Evolutionary conservation across 2,888 invertebrate genomes (phyloP).

Genomic region (Plagiodera versicolora): DNA sequence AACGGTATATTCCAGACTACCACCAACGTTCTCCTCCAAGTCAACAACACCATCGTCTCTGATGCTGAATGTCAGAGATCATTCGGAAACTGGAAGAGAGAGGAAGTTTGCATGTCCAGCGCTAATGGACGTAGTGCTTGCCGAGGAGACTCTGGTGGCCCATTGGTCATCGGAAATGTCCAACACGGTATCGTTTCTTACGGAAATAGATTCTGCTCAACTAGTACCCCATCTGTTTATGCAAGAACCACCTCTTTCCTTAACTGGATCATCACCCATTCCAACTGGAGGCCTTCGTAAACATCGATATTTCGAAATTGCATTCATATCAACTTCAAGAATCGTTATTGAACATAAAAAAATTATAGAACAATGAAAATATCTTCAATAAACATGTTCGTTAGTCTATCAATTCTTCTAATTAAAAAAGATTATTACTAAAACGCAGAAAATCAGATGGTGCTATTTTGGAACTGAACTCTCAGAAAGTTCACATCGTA

Average conservation of each 20-base stretch:
- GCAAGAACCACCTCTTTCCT: conserved; percentile 24
- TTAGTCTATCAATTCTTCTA: no score
- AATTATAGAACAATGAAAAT: no score
- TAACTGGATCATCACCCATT: conserved; percentile 24
- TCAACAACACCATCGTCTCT: conserved; percentile 26
- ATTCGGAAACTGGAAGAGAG: conserved; percentile 14
- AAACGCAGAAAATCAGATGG: no score
- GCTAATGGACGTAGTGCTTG: conserved; percentile 22
- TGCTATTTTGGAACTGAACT: no score
- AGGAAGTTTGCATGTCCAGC: conserved; percentile 27
- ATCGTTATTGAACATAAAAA: no score
- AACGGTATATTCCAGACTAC: conserved; percentile 13
- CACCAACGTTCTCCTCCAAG: conserved; percentile 23
- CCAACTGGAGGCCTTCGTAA: conserved; percentile 6
- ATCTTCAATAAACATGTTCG: no score
- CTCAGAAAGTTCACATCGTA: no score
- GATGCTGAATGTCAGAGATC: conserved; percentile 19
- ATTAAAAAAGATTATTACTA: no score
- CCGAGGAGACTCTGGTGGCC: conserved; percentile 33
- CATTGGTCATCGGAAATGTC: conserved; percentile 22
- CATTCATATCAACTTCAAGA: no score
- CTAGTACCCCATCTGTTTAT: conserved; percentile 25
- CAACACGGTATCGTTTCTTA: conserved; percentile 31
- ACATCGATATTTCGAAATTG: no score
- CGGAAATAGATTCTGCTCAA: conserved; percentile 18